Percentiles rank a stretch among this genome's conserved stretches.
Evolutionary conservation across 2,113 vertebrate genomes (phyloP).

Genomic region (Phycodurus eques): DNA sequence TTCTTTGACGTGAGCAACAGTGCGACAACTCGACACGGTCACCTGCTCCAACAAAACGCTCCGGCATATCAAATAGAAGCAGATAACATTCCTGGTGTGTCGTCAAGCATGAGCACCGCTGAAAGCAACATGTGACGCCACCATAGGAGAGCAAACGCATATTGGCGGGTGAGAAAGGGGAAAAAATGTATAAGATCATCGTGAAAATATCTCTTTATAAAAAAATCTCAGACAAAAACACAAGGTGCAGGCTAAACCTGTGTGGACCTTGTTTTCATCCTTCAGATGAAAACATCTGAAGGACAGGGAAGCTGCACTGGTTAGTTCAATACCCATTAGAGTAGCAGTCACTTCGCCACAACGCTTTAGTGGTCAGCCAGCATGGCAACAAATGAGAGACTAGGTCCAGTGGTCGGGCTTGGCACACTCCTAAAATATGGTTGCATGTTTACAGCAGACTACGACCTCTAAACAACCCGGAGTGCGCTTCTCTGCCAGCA

Average conservation of each 20-base stretch:
- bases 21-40: conserved; percentile 41
- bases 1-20: conserved; percentile 49
- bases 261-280: not conserved
- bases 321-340: conserved; percentile 31
- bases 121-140: conserved; percentile 25
- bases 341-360: conserved; percentile 27
- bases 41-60: conserved; percentile 50
- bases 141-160: conserved; percentile 16
- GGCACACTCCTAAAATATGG: conserved; percentile 65
- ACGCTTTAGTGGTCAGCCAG: conserved; percentile 41
- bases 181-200: conserved; percentile 32
- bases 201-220: conserved; percentile 39
- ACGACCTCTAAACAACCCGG: conserved; percentile 57
- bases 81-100: conserved; percentile 71
- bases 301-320: conserved; percentile 14
- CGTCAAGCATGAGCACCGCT: conserved; percentile 41
- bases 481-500: conserved; percentile 47
- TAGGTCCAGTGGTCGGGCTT: conserved; percentile 36
- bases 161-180: conserved; percentile 17
- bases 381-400: conserved; percentile 41
- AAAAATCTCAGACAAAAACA: conserved; percentile 28
- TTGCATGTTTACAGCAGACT: conserved; percentile 58
- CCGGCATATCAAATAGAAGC: conserved; percentile 42
- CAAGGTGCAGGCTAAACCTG: conserved; percentile 29
- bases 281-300: conserved; percentile 21